These are phyloP conservation scores for Heterohyrax brucei DNA, from an alignment of 2,797 vertebrate genomes.

Conservation along the genomic window DNA sequence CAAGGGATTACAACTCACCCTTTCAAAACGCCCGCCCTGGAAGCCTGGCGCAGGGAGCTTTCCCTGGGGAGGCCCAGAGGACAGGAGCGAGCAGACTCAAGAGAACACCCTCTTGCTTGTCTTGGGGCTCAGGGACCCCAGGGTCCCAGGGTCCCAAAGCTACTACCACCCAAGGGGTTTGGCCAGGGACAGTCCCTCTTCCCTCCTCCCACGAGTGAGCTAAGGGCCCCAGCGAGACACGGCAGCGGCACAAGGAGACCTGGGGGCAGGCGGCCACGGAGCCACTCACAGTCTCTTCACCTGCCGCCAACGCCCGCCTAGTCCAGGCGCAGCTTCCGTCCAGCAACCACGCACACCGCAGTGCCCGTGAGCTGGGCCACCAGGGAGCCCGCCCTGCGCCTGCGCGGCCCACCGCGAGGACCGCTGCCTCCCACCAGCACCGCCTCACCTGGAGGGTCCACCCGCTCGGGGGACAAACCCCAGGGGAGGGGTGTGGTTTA, in stretches of 20 bases:
- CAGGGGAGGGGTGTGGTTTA: not conserved
- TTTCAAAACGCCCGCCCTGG: not conserved
- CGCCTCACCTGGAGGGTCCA: no score
- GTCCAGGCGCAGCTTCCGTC: not conserved
- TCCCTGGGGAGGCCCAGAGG: not conserved
- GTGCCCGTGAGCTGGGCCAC: not conserved
- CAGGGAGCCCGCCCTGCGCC: not conserved
- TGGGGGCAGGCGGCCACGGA: no score
- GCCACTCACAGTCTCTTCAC: not conserved
- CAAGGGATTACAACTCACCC: not conserved
- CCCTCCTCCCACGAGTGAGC: not conserved
- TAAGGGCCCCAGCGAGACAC: not conserved
- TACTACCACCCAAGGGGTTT: not conserved
- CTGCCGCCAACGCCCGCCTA: not conserved
- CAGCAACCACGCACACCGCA: not conserved
- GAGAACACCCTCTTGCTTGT: not conserved
- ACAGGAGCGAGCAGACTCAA: not conserved
- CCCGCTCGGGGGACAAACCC: fast-evolving
- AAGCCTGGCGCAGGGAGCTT: not conserved
- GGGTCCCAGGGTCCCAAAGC: not conserved
- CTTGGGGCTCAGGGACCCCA: not conserved
- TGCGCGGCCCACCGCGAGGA: no score
- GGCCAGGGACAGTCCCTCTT: no score
- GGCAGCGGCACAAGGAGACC: not conserved
- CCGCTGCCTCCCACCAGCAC: not conserved